Base-by-base conservation (phyloP, 2,797 vertebrate species). In the Garrulus glandarius region DNA sequence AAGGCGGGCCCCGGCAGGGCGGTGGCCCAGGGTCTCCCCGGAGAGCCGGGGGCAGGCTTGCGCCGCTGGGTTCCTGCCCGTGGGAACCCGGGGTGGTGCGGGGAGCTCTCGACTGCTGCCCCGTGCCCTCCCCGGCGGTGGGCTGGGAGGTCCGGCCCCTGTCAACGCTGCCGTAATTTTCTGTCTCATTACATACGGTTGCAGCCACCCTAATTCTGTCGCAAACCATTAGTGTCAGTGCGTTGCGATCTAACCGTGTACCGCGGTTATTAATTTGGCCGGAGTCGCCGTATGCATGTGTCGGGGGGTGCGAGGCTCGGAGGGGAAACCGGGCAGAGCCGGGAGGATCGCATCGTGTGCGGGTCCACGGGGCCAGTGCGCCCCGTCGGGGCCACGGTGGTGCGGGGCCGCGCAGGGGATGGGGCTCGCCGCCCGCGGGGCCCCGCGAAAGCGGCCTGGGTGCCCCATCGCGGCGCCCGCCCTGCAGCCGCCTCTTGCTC, bases 151-250 rank as follows among this genome's bases (percentile, higher is more conserved):
- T 87, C 85, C 32, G 67, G 75, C 27, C 67, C 44, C 97, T 97
- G 96, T 97, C 97, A 93, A 96, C 90, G 96, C 97, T 96, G 98
- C 98, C 96, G 96, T 98, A 97, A 98, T 98, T 98, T 98, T 98
- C 98, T 98, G 97, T 98, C 97, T 98, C 98, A 98, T 98, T 98
- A 98, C 98, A 97, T 98, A 97, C 94, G 95, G 97, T 95, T 96
- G 97, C 97, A 98, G 97, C 98, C 98, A 98, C 98, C 98, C 98
- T 98, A 98, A 98, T 98, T 98, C 98, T 98, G 98, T 98, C 98
- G 96, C 96, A 97, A 98, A 96, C 96, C 97, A 98, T 98, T 98
- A 98, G 97, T 84, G 98, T 98, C 98, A 98, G 96, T 89, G 95
- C 87, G 93, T 93, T 93, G 96, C 96, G 97, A 97, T 97, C 97